These are phyloP conservation scores for Maconellicoccus hirsutus DNA, from an alignment of 1,140 invertebrate species.

Conservation along the genomic window DNA sequence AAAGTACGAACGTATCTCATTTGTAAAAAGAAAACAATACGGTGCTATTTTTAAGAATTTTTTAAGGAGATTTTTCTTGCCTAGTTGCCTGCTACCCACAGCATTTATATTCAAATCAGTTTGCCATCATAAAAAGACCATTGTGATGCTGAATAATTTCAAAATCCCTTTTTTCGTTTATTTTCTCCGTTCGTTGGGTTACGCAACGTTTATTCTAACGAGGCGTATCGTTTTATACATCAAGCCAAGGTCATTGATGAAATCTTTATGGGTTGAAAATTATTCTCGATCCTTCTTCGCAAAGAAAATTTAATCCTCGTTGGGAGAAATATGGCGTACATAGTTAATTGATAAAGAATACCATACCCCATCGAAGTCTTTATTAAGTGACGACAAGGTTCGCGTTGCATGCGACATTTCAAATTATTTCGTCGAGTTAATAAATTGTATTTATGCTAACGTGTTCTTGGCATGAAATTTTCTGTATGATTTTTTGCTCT, in stretches of 20 bases:
- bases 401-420: no score
- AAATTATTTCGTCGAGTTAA: no score
- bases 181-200: not conserved
- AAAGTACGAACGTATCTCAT: not conserved
- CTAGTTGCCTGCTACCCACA: not conserved
- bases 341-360: no score
- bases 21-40: not conserved
- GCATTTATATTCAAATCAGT: constrained; percentile 9
- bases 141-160: not conserved
- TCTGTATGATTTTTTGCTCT: no score
- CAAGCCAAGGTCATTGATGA: not conserved
- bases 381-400: no score
- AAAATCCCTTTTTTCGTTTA: not conserved
- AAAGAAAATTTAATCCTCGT: no score
- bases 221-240: not conserved
- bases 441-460: no score
- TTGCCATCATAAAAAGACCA: not conserved
- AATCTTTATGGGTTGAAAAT: not conserved
- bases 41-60: not conserved
- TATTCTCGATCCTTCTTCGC: no score
- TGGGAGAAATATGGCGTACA: no score
- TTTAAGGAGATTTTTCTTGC: not conserved
- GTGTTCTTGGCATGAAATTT: no score
- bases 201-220: not conserved
- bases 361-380: no score